A percentile compares a stretch with the other conserved stretches of the same genome.
phyloP scores from a whole-genome alignment of 1,140 invertebrate species.

The Trialeurodes vaporariorum region DNA sequence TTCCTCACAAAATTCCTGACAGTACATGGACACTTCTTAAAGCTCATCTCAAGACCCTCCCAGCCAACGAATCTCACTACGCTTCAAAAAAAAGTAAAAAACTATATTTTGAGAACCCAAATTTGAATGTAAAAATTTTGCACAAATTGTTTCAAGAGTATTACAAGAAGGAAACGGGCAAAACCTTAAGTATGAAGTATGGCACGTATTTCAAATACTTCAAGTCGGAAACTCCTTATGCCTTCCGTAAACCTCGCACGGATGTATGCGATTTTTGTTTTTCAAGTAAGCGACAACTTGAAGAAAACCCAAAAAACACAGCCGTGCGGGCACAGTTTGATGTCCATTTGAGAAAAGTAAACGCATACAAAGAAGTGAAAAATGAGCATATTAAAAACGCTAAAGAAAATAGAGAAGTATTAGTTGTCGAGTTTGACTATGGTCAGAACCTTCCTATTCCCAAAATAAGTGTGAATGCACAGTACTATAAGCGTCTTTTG shows the following conservation, averaged over 20 bases:
- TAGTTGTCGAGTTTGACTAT: constrained; percentile 20
- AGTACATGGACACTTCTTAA: constrained; percentile 5
- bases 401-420: constrained; percentile 7
- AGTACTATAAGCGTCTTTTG: constrained; percentile 18
- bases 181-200: neutral
- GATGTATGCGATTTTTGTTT: neutral
- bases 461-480: constrained; percentile 14
- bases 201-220: neutral
- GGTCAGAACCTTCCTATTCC: constrained; percentile 16
- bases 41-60: neutral
- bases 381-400: neutral
- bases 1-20: neutral
- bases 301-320: neutral
- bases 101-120: neutral
- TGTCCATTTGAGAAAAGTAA: neutral
- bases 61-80: neutral
- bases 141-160: neutral
- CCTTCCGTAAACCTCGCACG: neutral
- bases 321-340: neutral
- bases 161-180: neutral
- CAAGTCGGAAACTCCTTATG: neutral
- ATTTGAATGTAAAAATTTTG: neutral
- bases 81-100: neutral
- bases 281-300: neutral
- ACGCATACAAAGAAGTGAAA: neutral